phyloP scores from a whole-genome alignment of 2,113 vertebrate species.

The Potamarius usumacintae region DNA sequence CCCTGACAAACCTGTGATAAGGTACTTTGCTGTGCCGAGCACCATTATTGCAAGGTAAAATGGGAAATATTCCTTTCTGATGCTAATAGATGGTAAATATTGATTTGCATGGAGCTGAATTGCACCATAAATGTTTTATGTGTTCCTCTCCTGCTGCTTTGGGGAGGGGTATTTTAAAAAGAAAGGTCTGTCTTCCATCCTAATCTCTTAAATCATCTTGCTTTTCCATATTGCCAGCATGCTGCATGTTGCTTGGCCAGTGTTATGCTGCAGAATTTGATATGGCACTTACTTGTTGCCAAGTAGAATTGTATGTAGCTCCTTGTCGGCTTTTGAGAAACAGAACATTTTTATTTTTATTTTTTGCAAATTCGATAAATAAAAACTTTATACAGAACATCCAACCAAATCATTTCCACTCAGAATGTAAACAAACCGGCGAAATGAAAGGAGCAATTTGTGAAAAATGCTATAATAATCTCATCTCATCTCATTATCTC shows the following conservation, averaged over 20 bases:
- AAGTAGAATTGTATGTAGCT: background rate
- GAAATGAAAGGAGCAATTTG: no score
- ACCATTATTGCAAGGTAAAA: constrained; percentile 76
- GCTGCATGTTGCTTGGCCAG: background rate
- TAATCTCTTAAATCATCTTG: constrained; percentile 22
- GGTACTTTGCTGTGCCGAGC: constrained; percentile 78
- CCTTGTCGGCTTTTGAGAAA: background rate
- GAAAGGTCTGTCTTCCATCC: background rate
- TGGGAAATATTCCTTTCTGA: constrained; percentile 75
- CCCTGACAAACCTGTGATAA: constrained; percentile 75
- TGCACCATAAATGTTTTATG: constrained; percentile 61
- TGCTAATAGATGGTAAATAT: constrained; percentile 77
- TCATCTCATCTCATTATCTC: no score
- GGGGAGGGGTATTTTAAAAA: constrained; percentile 44
- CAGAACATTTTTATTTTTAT: background rate
- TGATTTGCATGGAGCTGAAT: constrained; percentile 69
- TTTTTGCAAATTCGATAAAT: no score
- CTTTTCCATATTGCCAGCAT: background rate
- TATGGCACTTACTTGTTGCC: background rate
- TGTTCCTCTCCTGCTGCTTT: constrained; percentile 51
- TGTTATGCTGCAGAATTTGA: background rate
- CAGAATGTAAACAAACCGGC: no score
- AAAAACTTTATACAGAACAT: no score
- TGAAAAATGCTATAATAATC: no score
- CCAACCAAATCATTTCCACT: no score